Evolutionary conservation across 2,888 invertebrate species (phyloP), one percentile per base, ranked within the genome.

Genomic region (Perithous albicinctus): DNA sequence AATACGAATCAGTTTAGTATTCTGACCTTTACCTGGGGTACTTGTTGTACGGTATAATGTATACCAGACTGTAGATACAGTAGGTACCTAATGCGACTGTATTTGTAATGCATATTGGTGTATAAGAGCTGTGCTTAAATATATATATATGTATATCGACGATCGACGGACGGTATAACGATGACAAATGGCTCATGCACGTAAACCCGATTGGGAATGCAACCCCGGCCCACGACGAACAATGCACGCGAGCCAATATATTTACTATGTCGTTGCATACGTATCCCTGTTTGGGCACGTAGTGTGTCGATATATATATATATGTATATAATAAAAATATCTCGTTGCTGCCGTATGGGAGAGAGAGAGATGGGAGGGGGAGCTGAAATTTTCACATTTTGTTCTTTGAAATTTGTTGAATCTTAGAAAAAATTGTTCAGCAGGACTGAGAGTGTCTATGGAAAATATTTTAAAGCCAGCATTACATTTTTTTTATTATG

Each of bases 1-100:
- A 80, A 80, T 66, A 72, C 76, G 76, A 80, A 80, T 80, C 80
- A 72, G 76, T 80, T 80, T 66, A 80, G 70, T 80, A 80, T 80
- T 80, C 66, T 76, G 80, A 76, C 80, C 80, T 80, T 80, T 80
- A 70, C 80, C 66, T 74, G 74, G 69, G 74, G 64, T 76, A 72
- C 76, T 76, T 76, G 64, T 54, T 46, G 54, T 70, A 48, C 70
- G 23, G 56, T 74, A 61, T 78, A 78, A 72, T 73, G 64, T 35
- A 43, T 43, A 51, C 41, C 43, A 75, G 32, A 61, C 74, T 61
- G 38, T 41, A 61, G 15, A 59, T 56, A 26, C 23, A 46, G 54
- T 43, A 38, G 46, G 54, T 41, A 54, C 51, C 54, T 15, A n/a
- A 23, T 43, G 63, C 2, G 18, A 26, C 43, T 20, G 15, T 61